Base-by-base conservation (phyloP, 2,113 vertebrate species). In the Oreochromis spilurus region DNA sequence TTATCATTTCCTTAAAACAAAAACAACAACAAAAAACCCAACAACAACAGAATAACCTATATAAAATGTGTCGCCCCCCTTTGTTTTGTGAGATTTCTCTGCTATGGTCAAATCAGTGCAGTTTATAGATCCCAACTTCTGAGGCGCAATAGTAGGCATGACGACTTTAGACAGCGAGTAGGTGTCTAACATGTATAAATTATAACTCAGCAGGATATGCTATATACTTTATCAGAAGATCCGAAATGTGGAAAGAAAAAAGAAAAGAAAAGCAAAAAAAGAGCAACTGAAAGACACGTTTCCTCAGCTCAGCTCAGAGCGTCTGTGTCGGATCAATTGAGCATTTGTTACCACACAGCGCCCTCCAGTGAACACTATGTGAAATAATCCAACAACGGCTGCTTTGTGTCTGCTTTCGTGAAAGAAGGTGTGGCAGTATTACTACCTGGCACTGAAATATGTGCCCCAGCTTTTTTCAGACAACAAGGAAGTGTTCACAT, bases 281-380 rank as follows among this genome's bases (percentile, higher is more conserved):
- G 60, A 86, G 53, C 26, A 43, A 38, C 53, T 83, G 52, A 9
- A 67, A 72, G 43, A 80, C 36, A 70, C 31, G 24, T 45, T 13
- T 45, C 17, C 6, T 85, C 79, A 75, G 21, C 14, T 31, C 4
- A 1, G 29, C n/a, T 48, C 75, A 84, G 62, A 50, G 12, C 43
- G 16, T 13, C 12, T n/a, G 1, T 19, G 12, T 31, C 10, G 3
- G 53, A 19, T 48, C 58, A 57, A 79, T 11, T 52, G 43, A 43
- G 2, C 43, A 95, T 96, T 95, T 89, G 40, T 93, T 83, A 93
- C 89, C 91, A 31, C 91, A 92, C 90, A 95, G 93, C 94, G 91
- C 94, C 96, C 94, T 92, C 95, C 86, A 91, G 95, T 89, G 95
- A 21, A 29, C 2, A 4, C 2, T 26, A 5, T 5, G 10, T 2